A percentile compares a stretch with the other conserved stretches of the same genome.
phyloP scores from a whole-genome alignment of 2,797 vertebrate species.

The Spinus olivaceus region DNA sequence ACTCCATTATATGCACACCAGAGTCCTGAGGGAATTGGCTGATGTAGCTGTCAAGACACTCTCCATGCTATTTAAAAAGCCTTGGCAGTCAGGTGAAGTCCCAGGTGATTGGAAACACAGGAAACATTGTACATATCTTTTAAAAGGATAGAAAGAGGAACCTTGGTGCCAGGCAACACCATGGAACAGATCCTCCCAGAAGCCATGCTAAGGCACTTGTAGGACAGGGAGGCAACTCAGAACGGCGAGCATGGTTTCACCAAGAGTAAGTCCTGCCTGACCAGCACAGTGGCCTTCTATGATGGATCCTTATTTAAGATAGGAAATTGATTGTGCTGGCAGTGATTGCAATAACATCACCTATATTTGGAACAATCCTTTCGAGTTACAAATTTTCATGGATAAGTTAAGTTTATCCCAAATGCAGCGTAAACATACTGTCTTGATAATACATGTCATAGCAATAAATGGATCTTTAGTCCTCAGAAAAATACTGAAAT shows the following conservation, averaged over 20 bases:
- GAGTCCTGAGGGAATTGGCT: background rate
- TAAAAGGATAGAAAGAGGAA: background rate
- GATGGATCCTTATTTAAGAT: background rate
- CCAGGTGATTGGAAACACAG: background rate
- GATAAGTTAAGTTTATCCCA: background rate
- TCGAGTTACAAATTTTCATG: background rate
- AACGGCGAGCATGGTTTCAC: fast-evolving
- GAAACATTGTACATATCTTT: background rate
- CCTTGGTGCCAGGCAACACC: background rate
- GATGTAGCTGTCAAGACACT: background rate
- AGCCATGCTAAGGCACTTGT: background rate
- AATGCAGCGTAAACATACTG: background rate
- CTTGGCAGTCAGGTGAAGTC: background rate
- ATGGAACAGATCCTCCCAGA: background rate
- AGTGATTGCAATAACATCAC: background rate
- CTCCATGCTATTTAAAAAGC: background rate
- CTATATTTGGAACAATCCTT: background rate
- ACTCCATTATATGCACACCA: background rate
- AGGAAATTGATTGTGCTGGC: background rate
- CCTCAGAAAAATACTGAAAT: background rate
- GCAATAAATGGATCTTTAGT: background rate
- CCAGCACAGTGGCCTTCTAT: too few species aligned
- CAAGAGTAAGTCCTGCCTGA: background rate
- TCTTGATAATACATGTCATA: background rate
- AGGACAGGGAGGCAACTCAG: too few species aligned